Conservation (phyloP, 2,888 invertebrate species). For the Corythucha ciliata region DNA sequence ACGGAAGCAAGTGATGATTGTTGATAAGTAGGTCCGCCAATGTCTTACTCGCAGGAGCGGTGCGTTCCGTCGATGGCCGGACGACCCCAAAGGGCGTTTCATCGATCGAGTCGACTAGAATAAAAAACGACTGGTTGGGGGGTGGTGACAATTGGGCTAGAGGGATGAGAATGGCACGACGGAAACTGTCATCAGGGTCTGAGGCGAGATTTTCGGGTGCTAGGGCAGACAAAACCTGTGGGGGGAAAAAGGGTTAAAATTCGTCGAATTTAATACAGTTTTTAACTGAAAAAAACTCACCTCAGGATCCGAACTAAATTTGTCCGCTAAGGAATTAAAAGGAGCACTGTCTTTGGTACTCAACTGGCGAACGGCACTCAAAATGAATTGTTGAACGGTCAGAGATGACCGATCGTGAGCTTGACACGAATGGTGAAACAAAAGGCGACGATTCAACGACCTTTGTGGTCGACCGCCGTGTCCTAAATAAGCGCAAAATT, state of each 20-base stretch:
- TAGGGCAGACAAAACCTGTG: constrained; percentile 61
- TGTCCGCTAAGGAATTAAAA: constrained; percentile 38
- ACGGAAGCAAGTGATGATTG: constrained; percentile 83
- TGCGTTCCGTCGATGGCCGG: constrained; percentile 17
- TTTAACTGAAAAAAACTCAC: constrained; percentile 18
- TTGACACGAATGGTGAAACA: constrained; percentile 83
- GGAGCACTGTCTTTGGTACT: constrained; percentile 40
- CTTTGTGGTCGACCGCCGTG: constrained; percentile 58
- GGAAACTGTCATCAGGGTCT: constrained; percentile 85
- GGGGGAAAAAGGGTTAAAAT: neutral
- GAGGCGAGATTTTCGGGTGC: constrained; percentile 72
- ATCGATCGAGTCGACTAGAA: constrained; percentile 88
- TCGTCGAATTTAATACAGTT: neutral
- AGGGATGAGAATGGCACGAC: constrained; percentile 77
- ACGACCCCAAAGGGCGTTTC: constrained; percentile 51
- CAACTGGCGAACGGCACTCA: constrained; percentile 75
- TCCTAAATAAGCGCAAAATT: constrained; percentile 43
- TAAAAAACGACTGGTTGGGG: constrained; percentile 72
- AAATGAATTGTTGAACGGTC: constrained; percentile 74
- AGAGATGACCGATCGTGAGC: constrained; percentile 77
- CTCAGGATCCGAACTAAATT: constrained; percentile 52
- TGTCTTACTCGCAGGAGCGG: constrained; percentile 45
- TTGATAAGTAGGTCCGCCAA: constrained; percentile 77
- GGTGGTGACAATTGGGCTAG: constrained; percentile 80
- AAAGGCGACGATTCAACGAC: constrained; percentile 62